These are phyloP conservation scores for Agrotis puta DNA, from an alignment of 2,888 invertebrate species.

Conservation along the genomic window DNA sequence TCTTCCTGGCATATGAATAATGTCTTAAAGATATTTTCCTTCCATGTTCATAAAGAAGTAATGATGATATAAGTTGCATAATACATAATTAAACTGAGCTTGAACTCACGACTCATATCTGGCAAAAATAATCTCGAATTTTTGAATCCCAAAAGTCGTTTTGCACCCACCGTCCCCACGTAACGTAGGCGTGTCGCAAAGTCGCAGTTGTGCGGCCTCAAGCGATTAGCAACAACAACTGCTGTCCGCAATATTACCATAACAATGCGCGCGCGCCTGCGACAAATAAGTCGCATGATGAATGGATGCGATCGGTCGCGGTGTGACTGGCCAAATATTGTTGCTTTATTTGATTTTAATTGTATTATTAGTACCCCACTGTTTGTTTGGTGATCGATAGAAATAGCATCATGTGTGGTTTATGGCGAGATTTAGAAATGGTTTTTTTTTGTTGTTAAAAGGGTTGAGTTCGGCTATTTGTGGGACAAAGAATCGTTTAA, in stretches of 20 bases:
- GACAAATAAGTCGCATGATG: conserved; percentile 63
- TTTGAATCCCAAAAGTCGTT: too few species aligned
- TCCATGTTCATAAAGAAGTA: too few species aligned
- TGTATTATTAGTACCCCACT: conserved; percentile 38
- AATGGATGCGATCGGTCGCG: conserved; percentile 61
- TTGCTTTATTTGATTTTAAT: conserved; percentile 53
- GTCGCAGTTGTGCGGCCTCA: conserved; percentile 59
- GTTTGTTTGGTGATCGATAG: conserved; percentile 31
- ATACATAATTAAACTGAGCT: too few species aligned
- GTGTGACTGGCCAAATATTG: conserved; percentile 54
- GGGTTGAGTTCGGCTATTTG: background rate
- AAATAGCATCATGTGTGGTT: conserved; percentile 31
- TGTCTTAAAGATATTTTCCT: too few species aligned
- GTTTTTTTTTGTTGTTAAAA: background rate
- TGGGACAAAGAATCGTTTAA: background rate
- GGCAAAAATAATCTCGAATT: too few species aligned
- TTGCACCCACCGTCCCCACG: conserved; percentile 6
- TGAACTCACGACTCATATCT: too few species aligned
- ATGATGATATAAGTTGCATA: too few species aligned
- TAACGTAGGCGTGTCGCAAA: conserved; percentile 72
- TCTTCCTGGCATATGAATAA: too few species aligned
- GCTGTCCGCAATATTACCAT: conserved; percentile 64
- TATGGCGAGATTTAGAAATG: conserved; percentile 1
- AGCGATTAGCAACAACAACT: conserved; percentile 66
- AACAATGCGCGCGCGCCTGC: conserved; percentile 62